Conservation (phyloP, 2,797 vertebrate species). For the Peromyscus aztecus region DNA sequence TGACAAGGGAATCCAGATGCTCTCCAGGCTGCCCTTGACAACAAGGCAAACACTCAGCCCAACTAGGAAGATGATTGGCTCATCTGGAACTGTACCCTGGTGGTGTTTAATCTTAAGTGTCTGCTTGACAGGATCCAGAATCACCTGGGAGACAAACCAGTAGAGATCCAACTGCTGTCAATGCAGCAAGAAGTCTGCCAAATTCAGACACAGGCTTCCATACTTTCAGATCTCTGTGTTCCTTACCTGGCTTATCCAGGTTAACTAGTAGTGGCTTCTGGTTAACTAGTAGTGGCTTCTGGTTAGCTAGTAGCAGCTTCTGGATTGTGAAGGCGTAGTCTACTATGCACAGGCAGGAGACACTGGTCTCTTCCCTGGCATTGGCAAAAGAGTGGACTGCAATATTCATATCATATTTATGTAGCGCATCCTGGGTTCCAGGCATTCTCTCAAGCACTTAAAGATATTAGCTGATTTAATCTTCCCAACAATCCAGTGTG, state of each 20-base stretch:
- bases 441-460: slow-evolving; percentile 57
- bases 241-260: background rate
- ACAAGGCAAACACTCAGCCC: background rate
- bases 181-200: background rate
- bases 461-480: slow-evolving; percentile 54
- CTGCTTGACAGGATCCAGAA: background rate
- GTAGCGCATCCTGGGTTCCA: background rate
- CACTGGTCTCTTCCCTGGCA: background rate
- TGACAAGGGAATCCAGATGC: background rate
- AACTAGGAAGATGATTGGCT: background rate
- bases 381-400: background rate
- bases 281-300: background rate
- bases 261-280: background rate
- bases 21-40: background rate
- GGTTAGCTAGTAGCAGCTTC: background rate
- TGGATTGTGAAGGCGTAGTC: background rate
- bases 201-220: background rate
- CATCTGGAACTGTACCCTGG: background rate
- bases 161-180: background rate
- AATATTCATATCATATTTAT: slow-evolving; percentile 23
- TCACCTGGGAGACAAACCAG: background rate
- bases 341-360: background rate
- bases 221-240: background rate
- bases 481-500: background rate
- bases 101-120: background rate